These are phyloP conservation scores for Notiomystis cincta DNA, from an alignment of 2,113 vertebrate species.

Conservation along the genomic window DNA sequence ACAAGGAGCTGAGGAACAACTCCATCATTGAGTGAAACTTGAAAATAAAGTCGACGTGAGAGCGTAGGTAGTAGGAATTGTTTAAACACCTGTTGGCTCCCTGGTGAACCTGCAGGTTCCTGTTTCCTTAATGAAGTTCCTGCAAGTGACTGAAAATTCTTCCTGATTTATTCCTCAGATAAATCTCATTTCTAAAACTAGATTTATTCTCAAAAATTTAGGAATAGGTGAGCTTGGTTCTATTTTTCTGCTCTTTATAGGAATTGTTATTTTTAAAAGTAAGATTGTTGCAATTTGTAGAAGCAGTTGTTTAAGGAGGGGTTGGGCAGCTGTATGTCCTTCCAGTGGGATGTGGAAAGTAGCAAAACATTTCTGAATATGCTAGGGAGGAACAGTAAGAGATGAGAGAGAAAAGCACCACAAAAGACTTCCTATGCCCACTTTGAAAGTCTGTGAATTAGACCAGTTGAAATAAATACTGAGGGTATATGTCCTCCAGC, in stretches of 20 bases:
- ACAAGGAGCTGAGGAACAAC: slow-evolving; percentile 79
- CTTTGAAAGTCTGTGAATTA: neutral
- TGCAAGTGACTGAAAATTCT: neutral
- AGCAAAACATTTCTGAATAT: neutral
- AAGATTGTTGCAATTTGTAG: neutral
- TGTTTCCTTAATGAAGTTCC: neutral
- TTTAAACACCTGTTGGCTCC: slow-evolving; percentile 40
- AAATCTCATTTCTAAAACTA: neutral
- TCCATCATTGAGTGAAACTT: slow-evolving; percentile 80
- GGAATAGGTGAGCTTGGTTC: neutral
- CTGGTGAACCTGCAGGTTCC: neutral
- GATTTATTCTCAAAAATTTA: slow-evolving; percentile 18
- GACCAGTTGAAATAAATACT: neutral
- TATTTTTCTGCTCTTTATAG: neutral
- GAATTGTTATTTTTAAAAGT: neutral
- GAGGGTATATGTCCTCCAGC: neutral
- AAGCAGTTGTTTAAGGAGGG: neutral
- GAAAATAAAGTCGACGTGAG: slow-evolving; percentile 71
- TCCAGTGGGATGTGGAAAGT: neutral
- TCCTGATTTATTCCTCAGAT: neutral
- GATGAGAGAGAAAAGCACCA: neutral
- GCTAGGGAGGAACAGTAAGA: neutral
- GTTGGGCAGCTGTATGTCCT: neutral
- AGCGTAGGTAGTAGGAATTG: slow-evolving; percentile 39
- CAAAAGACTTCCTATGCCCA: neutral